phyloP scores from a whole-genome alignment of 2,888 invertebrate genomes.

The Alentia gelatinosa region DNA sequence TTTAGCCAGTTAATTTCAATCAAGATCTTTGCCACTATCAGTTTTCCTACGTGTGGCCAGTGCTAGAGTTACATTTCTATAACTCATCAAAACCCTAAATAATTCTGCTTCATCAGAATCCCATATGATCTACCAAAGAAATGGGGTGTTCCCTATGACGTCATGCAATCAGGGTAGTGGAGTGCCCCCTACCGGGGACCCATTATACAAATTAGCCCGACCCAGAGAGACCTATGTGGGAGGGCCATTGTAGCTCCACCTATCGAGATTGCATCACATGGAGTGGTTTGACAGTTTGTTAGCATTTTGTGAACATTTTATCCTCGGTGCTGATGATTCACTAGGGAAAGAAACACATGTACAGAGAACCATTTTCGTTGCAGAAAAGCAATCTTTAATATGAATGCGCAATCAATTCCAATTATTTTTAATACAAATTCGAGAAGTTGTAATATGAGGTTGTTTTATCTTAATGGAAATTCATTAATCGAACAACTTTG shows the following conservation, averaged over 20 bases:
- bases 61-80: no score
- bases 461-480: neutral
- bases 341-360: neutral
- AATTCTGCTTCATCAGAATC: no score
- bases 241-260: neutral
- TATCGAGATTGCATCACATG: constrained; percentile 19
- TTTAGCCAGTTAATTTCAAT: no score
- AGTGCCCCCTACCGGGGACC: neutral
- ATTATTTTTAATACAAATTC: neutral
- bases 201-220: neutral
- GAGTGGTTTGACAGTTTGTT: constrained; percentile 36
- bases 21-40: no score
- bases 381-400: no score
- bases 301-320: neutral
- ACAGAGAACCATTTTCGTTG: no score
- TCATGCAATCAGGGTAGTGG: neutral
- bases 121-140: no score
- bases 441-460: neutral
- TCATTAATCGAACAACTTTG: no score
- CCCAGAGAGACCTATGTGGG: neutral
- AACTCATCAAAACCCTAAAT: no score
- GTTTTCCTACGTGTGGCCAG: no score
- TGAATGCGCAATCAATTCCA: neutral
- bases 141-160: no score
- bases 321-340: neutral